Evolutionary conservation across 2,888 invertebrate species (phyloP).

Genomic region (Seira sanloemensis): DNA sequence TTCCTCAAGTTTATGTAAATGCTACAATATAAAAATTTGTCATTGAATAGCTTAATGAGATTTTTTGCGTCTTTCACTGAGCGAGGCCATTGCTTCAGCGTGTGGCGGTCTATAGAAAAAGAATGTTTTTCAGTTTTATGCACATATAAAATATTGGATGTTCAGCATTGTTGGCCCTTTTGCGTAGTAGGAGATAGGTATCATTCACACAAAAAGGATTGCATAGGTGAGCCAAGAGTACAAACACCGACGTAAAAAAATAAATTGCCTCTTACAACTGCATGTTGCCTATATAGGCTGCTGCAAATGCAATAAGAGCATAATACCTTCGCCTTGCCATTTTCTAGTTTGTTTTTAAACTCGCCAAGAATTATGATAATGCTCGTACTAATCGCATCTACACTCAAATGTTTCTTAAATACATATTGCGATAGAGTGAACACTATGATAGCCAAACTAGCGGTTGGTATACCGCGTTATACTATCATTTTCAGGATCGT

Average conservation of each 20-base stretch:
- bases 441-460: no score
- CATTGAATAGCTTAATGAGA: background rate
- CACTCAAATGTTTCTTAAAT: no score
- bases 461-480: no score
- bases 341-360: slow-evolving; percentile 1
- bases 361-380: background rate
- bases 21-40: no score
- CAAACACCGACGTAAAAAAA: background rate
- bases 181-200: background rate
- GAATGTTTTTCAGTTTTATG: background rate
- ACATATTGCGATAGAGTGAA: no score
- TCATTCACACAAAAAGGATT: background rate
- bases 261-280: background rate
- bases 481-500: no score
- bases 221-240: background rate
- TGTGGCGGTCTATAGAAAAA: background rate
- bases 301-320: slow-evolving; percentile 47
- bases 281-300: slow-evolving; percentile 36
- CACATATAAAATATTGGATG: background rate
- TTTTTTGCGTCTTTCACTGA: background rate
- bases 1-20: background rate
- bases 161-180: background rate
- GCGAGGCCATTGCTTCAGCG: background rate
- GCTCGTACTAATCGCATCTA: no score
- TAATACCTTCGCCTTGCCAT: slow-evolving; percentile 59